A percentile compares a stretch with the other conserved stretches of the same genome.
Evolutionary conservation across 2,888 invertebrate genomes (phyloP).

Genomic region (Lymantria dispar): DNA sequence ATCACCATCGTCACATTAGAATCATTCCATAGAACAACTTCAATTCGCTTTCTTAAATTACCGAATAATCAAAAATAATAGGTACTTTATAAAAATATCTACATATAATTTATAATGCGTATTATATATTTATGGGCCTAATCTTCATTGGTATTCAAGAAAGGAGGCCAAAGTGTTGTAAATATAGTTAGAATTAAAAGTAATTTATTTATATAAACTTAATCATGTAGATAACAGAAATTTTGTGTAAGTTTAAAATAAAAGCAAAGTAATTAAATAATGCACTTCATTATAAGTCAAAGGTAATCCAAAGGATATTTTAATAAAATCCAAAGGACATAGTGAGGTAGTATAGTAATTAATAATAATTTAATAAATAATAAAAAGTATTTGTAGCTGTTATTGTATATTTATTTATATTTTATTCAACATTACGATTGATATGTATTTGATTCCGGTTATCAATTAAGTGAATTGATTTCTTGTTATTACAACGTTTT

Average conservation of each 20-base stretch:
- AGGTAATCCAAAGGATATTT: background rate
- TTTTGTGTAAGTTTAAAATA: background rate
- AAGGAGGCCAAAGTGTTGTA: constrained; percentile 39
- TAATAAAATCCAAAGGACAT: background rate
- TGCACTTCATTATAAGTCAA: background rate
- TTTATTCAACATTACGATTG: too few species aligned
- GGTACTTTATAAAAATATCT: background rate
- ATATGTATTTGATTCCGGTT: too few species aligned
- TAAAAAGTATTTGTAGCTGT: background rate
- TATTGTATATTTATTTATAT: too few species aligned
- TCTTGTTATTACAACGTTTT: too few species aligned
- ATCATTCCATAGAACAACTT: constrained; percentile 33
- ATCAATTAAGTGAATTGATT: too few species aligned
- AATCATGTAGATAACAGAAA: background rate
- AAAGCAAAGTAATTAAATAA: too few species aligned
- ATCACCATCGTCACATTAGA: too few species aligned
- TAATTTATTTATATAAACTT: background rate
- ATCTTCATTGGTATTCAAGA: constrained; percentile 20
- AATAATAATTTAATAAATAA: constrained; percentile 9
- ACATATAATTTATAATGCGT: background rate
- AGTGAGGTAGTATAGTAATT: constrained; percentile 9
- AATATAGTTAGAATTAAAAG: constrained; percentile 26
- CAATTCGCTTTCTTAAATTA: background rate
- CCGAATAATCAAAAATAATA: constrained; percentile 12
- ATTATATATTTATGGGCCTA: constrained; percentile 33